A percentile compares a stretch with the other conserved stretches of the same genome.
Evolutionary conservation across 2,113 vertebrate species (phyloP).

Genomic region (Puffinus mauretanicus): DNA sequence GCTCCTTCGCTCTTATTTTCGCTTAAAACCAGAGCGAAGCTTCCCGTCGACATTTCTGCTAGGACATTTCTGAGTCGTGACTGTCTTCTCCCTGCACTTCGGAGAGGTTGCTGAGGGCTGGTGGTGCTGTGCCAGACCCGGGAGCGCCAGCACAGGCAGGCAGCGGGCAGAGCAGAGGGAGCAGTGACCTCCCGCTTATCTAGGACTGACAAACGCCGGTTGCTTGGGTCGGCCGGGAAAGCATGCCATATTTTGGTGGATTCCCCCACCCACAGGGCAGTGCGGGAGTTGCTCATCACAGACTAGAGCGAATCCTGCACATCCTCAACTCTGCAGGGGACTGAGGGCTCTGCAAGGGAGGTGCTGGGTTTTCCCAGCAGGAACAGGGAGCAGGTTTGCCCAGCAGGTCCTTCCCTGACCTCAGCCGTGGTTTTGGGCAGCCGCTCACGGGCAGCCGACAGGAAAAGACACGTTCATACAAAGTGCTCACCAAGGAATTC

Average conservation of each 20-base stretch:
- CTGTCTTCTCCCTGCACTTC: background rate
- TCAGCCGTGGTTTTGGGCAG: background rate
- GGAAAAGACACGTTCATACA: background rate
- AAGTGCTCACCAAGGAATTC: background rate
- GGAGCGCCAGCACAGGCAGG: background rate
- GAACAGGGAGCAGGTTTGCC: background rate
- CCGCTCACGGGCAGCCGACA: background rate
- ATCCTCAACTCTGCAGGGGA: background rate
- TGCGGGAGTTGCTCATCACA: background rate
- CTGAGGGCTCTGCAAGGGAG: background rate
- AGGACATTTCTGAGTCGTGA: background rate
- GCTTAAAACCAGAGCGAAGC: background rate
- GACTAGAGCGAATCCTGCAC: background rate
- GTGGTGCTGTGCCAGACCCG: background rate
- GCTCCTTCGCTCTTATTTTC: background rate
- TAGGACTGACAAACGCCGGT: background rate
- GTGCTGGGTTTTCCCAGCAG: background rate
- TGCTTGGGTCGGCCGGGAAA: background rate
- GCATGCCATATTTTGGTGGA: background rate
- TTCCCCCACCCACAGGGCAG: constrained; percentile 39
- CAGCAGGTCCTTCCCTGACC: background rate
- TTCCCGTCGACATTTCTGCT: background rate
- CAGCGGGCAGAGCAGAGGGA: background rate
- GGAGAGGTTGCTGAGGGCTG: background rate
- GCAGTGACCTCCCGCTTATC: background rate